Evolutionary conservation across 2,888 invertebrate genomes (phyloP).

Genomic region (Asteroscopus sphinx): DNA sequence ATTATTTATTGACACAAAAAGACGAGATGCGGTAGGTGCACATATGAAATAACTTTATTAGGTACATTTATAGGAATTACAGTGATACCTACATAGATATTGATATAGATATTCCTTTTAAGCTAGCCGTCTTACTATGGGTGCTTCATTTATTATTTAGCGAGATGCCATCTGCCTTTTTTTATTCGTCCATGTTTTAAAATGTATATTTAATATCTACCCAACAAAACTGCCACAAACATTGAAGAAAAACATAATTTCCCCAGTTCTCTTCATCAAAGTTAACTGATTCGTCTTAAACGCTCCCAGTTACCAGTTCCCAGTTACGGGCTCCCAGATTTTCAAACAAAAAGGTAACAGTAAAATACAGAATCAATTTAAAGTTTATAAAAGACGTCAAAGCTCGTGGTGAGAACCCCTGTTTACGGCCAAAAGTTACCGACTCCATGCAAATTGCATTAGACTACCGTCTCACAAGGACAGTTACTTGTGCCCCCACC

Average conservation of each 20-base stretch:
- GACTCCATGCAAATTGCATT: constrained; percentile 64
- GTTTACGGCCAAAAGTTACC: constrained; percentile 58
- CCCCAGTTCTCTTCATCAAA: constrained; percentile 9
- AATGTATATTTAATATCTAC: neutral
- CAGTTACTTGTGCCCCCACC: constrained; percentile 46
- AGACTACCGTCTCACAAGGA: constrained; percentile 53
- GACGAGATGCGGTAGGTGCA: no score
- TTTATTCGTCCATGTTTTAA: no score
- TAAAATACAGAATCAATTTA: constrained; percentile 62
- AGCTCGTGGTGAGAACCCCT: constrained; percentile 49
- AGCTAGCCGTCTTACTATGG: no score
- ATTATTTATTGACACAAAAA: no score
- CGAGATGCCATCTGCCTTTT: no score
- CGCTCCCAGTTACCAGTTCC: constrained; percentile 20
- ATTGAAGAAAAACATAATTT: neutral
- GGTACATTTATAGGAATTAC: no score
- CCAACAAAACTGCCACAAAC: neutral
- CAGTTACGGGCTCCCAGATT: no score
- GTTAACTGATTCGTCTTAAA: constrained; percentile 25
- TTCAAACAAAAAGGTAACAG: constrained; percentile 45
- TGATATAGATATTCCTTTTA: no score
- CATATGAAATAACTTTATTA: no score
- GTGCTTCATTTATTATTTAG: no score
- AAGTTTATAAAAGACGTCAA: constrained; percentile 58
- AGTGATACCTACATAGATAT: no score